Evolutionary conservation across 2,888 invertebrate species (phyloP).

Genomic region (Hirtodrosophila alboralis): DNA sequence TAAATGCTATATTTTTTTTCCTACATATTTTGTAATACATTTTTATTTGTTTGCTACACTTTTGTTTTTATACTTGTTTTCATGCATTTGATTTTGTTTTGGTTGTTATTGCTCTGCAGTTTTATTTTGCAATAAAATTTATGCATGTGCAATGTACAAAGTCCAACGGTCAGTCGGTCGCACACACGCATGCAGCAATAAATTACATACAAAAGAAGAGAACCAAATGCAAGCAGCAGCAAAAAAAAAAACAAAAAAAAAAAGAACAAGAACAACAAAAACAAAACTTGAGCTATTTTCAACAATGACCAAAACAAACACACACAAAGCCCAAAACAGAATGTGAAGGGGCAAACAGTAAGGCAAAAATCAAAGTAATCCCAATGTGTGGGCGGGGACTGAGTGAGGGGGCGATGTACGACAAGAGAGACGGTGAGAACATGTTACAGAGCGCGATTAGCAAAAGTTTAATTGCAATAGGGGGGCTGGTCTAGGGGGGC

Average conservation of each 20-base stretch:
- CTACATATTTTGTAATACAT: constrained; percentile 11
- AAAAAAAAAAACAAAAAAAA: constrained; percentile 18
- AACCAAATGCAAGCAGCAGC: constrained; percentile 30
- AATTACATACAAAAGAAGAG: constrained; percentile 45
- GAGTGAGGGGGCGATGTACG: background rate
- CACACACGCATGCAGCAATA: constrained; percentile 24
- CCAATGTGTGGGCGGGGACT: background rate
- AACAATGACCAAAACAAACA: constrained; percentile 53
- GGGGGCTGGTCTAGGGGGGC: background rate
- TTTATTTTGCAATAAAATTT: constrained; percentile 66
- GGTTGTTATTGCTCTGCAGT: constrained; percentile 37
- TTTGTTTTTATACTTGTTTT: constrained; percentile 38
- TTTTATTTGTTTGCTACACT: constrained; percentile 4
- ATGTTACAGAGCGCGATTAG: constrained; percentile 37
- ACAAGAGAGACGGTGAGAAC: background rate
- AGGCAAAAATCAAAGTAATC: constrained; percentile 16
- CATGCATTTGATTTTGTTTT: constrained; percentile 42
- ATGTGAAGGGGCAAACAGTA: constrained; percentile 24
- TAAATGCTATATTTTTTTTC: constrained; percentile 11
- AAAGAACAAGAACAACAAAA: constrained; percentile 22
- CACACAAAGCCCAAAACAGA: constrained; percentile 32
- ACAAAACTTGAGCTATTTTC: constrained; percentile 50
- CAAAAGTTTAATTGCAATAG: constrained; percentile 25
- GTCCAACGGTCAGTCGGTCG: constrained; percentile 77
- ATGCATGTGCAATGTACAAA: constrained; percentile 76